Evolutionary conservation across 2,888 invertebrate species (phyloP).

Genomic region (Incurvaria masculella): DNA sequence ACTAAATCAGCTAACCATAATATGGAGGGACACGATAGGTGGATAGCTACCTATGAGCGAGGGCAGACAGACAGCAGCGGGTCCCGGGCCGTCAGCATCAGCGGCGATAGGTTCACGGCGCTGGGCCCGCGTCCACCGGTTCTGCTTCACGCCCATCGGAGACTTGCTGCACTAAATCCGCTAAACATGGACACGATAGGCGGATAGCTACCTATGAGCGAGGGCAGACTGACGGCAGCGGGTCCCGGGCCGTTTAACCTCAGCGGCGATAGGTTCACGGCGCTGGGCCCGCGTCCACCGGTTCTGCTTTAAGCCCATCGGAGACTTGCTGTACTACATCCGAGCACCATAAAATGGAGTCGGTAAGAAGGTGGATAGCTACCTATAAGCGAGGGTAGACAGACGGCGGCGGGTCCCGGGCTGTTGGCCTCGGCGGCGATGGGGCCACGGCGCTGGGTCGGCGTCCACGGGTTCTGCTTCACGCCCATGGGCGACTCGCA

Average conservation of each 20-base stretch:
- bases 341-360: too few relatives aligned
- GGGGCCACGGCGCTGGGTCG: conserved; percentile 82
- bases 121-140: conserved; percentile 88
- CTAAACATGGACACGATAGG: too few relatives aligned
- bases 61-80: conserved; percentile 80
- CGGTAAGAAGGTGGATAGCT: too few relatives aligned
- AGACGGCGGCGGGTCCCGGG: conserved; percentile 86
- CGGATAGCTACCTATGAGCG: conserved; percentile 67
- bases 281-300: conserved; percentile 90
- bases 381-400: conserved; percentile 80
- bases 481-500: conserved; percentile 56
- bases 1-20: too few relatives aligned
- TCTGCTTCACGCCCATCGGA: conserved; percentile 70
- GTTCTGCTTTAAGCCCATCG: conserved; percentile 73
- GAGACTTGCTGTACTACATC: conserved; percentile 29
- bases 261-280: conserved; percentile 85
- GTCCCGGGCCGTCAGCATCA: conserved; percentile 80
- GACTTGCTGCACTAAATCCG: conserved; percentile 28
- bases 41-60: conserved; percentile 69
- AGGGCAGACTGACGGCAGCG: conserved; percentile 77
- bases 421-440: conserved; percentile 82
- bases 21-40: too few relatives aligned
- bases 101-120: conserved; percentile 86
- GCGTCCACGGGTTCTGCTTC: conserved; percentile 87
- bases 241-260: conserved; percentile 82